Evolutionary conservation across 2,888 invertebrate species (phyloP), one percentile per base, ranked within the genome.

Genomic region (Sarcophaga variegata): DNA sequence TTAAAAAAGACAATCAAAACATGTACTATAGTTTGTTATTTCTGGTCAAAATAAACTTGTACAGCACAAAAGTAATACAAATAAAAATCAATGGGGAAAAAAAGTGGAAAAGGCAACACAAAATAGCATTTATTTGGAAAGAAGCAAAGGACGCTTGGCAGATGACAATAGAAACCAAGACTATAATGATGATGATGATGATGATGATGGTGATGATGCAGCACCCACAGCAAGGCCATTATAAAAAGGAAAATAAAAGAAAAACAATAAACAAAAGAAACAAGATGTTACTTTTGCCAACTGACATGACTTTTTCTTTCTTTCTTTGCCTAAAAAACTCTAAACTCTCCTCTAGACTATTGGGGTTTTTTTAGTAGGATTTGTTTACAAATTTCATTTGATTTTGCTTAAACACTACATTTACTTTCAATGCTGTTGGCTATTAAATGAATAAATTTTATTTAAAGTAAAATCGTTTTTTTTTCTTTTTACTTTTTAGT

Each of bases 171-270:
- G 4, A 54, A 54, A 37, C 25, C 22, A 47, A 54, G 59, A 69
- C 27, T 22, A 6, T 64, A 49, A 63, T 72, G 59, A 62, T 37
- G 63, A 63, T 74, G 74, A 20, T 10, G 67, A 66, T 74, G 72
- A 10, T 60, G 74, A 37, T 60, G 71, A 62, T 25, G 49, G 54
- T 45, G 70, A 64, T 17, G 70, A 45, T 62, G 60, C 12, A 77
- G 81, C 85, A 81, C 80, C 85, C 85, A 83, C 83, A n/a, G 77
- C 85, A 88, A 82, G 85, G 83, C 87, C 85, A 76, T 54, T 66
- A 45, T 1, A 37, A 12, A 45, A 47, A 5, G 25, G 8, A 25
- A n/a, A 20, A 47, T 12, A 3, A 54, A 54, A 54, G 14, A 54
- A 54, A 37, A 37, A 37, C 37, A 37, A 37, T 37, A 10, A 54